Evolutionary conservation across 2,888 invertebrate genomes (phyloP), one percentile per base, ranked within the genome.

Genomic region (Lasioglossum calceatum): DNA sequence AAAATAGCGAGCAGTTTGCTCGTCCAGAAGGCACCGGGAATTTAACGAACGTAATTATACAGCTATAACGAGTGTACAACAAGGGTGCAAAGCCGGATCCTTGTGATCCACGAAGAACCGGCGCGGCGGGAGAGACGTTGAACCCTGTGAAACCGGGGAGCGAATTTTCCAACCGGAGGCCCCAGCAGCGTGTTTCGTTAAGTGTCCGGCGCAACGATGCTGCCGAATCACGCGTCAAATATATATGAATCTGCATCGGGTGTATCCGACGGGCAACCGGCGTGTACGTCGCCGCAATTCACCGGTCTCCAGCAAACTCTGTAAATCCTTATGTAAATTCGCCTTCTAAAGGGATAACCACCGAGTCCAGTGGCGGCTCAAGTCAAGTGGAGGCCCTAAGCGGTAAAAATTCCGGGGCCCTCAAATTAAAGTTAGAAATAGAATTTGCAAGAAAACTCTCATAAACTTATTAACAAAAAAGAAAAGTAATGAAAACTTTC

Each of bases 241-340:
- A 81, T 74, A 86, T 88, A 83, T 77, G 84, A 89, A 87, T 89
- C 86, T 83, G 77, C 77, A 83, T 82, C 54, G 72, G 79, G 54
- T 10, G 47, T 42, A 32, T 27, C 32, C 32, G 64, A 32, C 39
- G 19, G 8, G 1, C 36, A 23, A 39, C 10, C 10, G 70, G 70
- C 36, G 12, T 70, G 19, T 71, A 79, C 61, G 58, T 10, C 42
- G 67, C 23, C 76, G 50, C 78, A 61, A 75, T 87, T 78, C 84
- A 12, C 39, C 73, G 72, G 67, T 64, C 77, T 58, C 74, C 77
- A 67, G 73, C 83, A 84, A 85, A 84, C 90, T 81, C 74, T 78
- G 88, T 90, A 88, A 88, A 91, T 91, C 87, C 90, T 85, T 90
- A 67, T 90, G 91, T 91, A 91, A 91, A 91, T 91, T 91, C 90